Conservation (phyloP, 2,888 invertebrate genomes). For the Nemurella pictetii region DNA sequence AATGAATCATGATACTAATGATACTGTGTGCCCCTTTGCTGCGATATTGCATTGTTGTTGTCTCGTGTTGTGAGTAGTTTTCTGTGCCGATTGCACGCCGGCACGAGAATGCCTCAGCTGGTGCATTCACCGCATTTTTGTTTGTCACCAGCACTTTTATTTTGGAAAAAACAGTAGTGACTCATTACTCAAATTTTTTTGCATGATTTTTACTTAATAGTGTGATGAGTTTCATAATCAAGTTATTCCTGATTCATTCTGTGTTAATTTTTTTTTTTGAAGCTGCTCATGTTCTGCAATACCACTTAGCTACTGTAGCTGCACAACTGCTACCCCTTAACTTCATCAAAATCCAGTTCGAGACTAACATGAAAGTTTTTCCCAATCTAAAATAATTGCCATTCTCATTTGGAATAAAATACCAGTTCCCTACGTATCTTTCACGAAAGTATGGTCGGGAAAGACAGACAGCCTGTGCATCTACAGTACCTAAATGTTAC, state of each 20-base stretch:
- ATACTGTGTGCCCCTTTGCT: neutral
- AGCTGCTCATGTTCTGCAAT: too few species aligned
- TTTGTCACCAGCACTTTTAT: neutral
- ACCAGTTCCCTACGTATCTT: too few species aligned
- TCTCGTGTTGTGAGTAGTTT: neutral
- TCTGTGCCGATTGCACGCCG: neutral
- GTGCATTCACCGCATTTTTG: neutral
- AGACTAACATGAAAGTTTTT: neutral
- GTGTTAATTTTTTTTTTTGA: neutral
- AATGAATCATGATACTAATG: too few species aligned
- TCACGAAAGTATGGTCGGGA: neutral
- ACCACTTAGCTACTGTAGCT: neutral
- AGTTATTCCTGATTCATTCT: neutral
- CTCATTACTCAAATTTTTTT: neutral
- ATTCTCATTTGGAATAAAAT: too few species aligned
- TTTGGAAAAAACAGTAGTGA: neutral
- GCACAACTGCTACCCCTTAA: neutral
- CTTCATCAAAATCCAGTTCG: neutral
- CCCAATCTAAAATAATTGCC: neutral
- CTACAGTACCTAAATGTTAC: neutral
- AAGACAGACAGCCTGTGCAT: neutral
- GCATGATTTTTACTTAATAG: neutral
- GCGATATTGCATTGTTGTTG: conserved; percentile 12
- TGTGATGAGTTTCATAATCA: neutral
- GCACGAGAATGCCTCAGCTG: neutral